phyloP scores from a whole-genome alignment of 1,140 invertebrate species.

The Copidosoma floridanum region DNA sequence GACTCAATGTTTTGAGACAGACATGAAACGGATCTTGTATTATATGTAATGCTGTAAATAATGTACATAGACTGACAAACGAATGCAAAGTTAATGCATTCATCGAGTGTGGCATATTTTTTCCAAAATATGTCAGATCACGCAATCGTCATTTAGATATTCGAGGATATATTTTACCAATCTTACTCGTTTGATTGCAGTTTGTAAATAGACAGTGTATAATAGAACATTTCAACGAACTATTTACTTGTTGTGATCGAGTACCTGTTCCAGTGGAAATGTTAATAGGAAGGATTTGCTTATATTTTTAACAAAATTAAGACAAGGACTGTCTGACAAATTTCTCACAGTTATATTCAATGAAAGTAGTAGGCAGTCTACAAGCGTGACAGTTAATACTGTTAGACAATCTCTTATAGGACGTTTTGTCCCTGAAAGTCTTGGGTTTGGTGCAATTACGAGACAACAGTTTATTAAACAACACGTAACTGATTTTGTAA shows the following conservation, averaged over 20 bases:
- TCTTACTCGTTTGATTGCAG: not conserved
- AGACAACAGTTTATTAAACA: not conserved
- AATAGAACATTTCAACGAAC: not conserved
- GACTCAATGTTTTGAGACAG: too few relatives aligned
- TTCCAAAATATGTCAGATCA: not conserved
- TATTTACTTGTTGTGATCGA: not conserved
- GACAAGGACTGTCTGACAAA: not conserved
- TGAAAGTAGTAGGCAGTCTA: not conserved
- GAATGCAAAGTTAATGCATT: not conserved
- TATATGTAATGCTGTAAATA: too few relatives aligned
- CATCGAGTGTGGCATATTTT: not conserved
- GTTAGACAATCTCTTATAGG: constrained; percentile 4
- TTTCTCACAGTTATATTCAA: constrained; percentile 4
- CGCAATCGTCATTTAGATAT: not conserved
- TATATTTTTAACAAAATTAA: constrained; percentile 9
- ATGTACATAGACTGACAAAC: too few relatives aligned
- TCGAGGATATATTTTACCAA: too few relatives aligned
- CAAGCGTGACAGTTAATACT: not conserved
- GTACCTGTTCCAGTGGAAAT: not conserved
- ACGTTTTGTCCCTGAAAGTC: constrained; percentile 5
- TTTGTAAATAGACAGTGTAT: not conserved
- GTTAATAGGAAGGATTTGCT: not conserved
- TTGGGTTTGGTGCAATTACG: not conserved
- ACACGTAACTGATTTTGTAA: constrained; percentile 19
- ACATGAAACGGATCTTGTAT: too few relatives aligned